phyloP scores from a whole-genome alignment of 2,113 vertebrate genomes.

The Chunga burmeisteri region DNA sequence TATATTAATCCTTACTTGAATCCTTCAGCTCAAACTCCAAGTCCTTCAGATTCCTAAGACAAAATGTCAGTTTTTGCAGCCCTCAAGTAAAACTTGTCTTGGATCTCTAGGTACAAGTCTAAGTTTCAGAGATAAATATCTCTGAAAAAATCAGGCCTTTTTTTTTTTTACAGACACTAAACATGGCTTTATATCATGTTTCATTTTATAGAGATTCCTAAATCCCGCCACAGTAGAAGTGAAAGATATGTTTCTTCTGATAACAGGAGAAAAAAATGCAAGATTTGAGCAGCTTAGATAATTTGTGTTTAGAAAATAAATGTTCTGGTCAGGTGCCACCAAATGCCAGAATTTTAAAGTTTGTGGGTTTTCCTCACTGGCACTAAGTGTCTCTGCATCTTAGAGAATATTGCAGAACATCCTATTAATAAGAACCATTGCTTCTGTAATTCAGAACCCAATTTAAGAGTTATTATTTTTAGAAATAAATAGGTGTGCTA shows the following conservation, averaged over 20 bases:
- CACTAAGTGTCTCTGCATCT: neutral
- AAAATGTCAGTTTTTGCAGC: neutral
- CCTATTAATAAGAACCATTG: neutral
- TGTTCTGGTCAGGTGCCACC: neutral
- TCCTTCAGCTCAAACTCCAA: neutral
- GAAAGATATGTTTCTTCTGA: neutral
- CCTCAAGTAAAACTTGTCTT: neutral
- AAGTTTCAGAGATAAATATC: neutral
- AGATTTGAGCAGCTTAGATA: neutral
- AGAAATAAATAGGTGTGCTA: neutral
- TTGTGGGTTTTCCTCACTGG: neutral
- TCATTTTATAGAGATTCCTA: neutral
- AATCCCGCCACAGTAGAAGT: neutral
- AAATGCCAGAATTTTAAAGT: neutral
- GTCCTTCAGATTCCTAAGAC: neutral
- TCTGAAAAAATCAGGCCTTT: neutral
- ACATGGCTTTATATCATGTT: neutral
- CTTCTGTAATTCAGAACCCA: neutral
- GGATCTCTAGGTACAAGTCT: neutral
- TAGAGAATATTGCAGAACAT: neutral
- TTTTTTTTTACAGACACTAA: neutral
- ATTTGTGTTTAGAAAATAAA: neutral
- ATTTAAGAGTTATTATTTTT: neutral
- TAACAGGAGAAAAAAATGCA: neutral
- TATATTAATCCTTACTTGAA: neutral